Conservation (phyloP, 2,888 invertebrate genomes). For the Xylocampa areola region DNA sequence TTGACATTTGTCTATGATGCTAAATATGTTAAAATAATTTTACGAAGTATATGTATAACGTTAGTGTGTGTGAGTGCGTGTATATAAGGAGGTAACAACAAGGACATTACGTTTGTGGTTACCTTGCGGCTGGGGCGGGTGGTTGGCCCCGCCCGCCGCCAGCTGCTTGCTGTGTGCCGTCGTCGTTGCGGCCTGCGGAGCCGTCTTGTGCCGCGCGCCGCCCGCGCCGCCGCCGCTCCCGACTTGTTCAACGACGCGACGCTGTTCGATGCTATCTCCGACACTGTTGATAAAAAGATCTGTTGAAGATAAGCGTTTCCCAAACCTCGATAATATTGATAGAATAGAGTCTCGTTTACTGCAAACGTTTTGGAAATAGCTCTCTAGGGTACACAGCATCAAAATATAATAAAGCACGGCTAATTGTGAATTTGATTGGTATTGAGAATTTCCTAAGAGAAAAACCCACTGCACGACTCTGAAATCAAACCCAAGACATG, state of each 20-base stretch:
- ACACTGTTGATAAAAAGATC: conserved; percentile 69
- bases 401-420: no score
- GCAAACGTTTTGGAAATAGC: no score
- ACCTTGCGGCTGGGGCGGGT: conserved; percentile 91
- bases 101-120: conserved; percentile 88
- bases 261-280: conserved; percentile 86
- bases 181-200: conserved; percentile 90
- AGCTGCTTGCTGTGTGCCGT: conserved; percentile 95
- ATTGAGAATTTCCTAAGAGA: no score
- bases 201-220: conserved; percentile 85
- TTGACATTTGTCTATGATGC: conserved; percentile 6
- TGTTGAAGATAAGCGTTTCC: not conserved
- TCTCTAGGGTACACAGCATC: no score
- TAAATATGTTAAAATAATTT: conserved; percentile 24
- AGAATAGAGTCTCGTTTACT: no score
- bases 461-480: no score
- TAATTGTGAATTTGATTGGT: no score
- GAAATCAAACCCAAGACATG: no score
- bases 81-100: conserved; percentile 74
- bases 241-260: conserved; percentile 69
- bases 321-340: no score
- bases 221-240: conserved; percentile 73
- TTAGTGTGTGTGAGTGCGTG: conserved; percentile 27
- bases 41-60: no score
- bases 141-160: conserved; percentile 93